phyloP scores from a whole-genome alignment of 2,113 vertebrate species.

The Microcebus tavaratra region DNA sequence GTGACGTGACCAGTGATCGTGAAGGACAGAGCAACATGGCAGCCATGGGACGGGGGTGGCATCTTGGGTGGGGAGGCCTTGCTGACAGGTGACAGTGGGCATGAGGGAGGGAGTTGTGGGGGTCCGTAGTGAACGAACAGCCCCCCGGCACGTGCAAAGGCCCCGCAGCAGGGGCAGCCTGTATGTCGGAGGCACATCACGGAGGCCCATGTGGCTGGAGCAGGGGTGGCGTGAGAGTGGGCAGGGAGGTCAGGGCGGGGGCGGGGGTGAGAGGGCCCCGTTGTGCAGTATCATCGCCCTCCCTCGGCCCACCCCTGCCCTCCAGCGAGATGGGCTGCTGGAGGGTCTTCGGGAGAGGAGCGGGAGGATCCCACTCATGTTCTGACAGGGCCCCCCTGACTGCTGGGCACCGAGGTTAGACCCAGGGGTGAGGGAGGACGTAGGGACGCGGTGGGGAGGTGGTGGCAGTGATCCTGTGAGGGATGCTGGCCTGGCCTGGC shows the following conservation, averaged over 20 bases:
- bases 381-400: not conserved
- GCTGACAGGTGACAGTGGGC: not conserved
- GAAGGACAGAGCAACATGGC: not conserved
- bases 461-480: not conserved
- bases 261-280: not conserved
- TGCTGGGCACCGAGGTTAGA: not conserved
- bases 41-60: not conserved
- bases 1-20: not conserved
- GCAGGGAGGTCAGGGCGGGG: not conserved
- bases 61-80: not conserved
- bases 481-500: too few relatives aligned
- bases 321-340: not conserved
- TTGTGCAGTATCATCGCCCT: not conserved
- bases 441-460: not conserved
- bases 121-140: not conserved
- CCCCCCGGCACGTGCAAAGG: not conserved
- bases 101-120: not conserved
- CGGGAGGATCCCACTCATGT: fast-evolving
- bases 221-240: not conserved
- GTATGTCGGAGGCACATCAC: not conserved
- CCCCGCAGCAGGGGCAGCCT: not conserved
- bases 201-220: not conserved
- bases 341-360: not conserved
- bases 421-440: not conserved
- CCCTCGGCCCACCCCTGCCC: not conserved